Base-by-base conservation (phyloP, 1,140 invertebrate species). In the Bombus waltoni region DNA sequence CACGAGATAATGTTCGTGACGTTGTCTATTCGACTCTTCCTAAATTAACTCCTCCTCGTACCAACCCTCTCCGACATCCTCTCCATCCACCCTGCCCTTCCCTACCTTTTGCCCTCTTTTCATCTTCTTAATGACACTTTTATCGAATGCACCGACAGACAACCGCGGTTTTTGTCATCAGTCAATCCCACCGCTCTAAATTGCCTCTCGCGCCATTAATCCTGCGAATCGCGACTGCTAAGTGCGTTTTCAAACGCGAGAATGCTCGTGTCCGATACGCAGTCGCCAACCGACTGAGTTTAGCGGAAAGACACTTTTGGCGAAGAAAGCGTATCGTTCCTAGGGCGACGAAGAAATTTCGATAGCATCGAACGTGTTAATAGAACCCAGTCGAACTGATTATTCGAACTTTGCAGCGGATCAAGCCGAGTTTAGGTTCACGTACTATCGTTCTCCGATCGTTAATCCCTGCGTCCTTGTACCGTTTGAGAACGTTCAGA, bases 1-100 rank as follows among this genome's bases (percentile, higher is more conserved):
- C 77, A 68, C 65, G 77, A 80, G 77, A 80, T 80, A 80, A 80
- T 80, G 65, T 80, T 80, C 65, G 44, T 15, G 65, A 47, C 77
- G 44, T 47, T 47, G 77, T 68, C 65, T 44, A 32, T 70, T 80
- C 42, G 32, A 28, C 65, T 47, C 32, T 53, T 70, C 77, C 65
- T 68, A 70, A 80, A 80, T 80, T 80, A 80, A 80, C 77, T 80
- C 32, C 77, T 74, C 13, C 44, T 5, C 44, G 10, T 53, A 8
- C 10, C 11, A 18, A 11, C 9, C 6, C 42, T 35, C n/a, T 38
- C 3, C 18, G 9, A 38, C 68, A 10, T 35, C 35, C 3, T 22
- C 9, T 28, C 32, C 28, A 1, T 2, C 42, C 8, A 10, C 3
- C 42, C 73, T n/a, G n/a, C 38, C 35, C 25, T 40, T 70, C 72